Evolutionary conservation across 2,888 invertebrate genomes (phyloP), one percentile per base, ranked within the genome.

Genomic region (Chrysolina oricalcia): DNA sequence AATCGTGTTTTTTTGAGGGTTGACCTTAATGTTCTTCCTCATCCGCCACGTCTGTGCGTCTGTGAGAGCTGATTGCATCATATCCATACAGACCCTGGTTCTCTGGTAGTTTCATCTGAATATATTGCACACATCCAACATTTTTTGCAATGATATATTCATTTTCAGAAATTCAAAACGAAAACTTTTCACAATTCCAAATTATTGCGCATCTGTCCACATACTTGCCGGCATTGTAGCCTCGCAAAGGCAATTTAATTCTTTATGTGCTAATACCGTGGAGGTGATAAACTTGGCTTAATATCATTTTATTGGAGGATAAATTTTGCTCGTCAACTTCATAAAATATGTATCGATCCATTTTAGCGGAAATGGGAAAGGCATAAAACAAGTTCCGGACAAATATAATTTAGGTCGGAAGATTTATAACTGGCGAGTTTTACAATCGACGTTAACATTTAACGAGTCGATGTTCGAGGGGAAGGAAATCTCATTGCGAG

Each of bases 361-460:
- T 83, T 84, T 85, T 81, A 81, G 78, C 77, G 79, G 83, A 82
- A 84, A 84, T 84, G 83, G 82, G 82, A 80, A 82, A 81, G 81
- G 80, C 81, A 82, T 85, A 86, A 86, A 85, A 86, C 85, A 85
- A 83, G 84, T 85, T 85, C 85, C 84, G 85, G 83, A 86, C 87
- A 87, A 86, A 87, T 86, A 87, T 87, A 87, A 87, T 86, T 85
- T 85, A 85, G 85, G 83, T 83, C 84, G 82, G 85, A 82, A 86
- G 86, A 86, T 88, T 87, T 88, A 88, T 87, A 87, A 87, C 86
- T 84, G 86, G 84, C 86, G 85, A 87, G 87, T 87, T 88, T 88
- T 87, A 88, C 88, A 87, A 87, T 88, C 88, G 86, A 83, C 87
- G 85, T 88, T 87, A 88, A 88, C 86, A 86, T 87, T 88, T 88